phyloP scores from a whole-genome alignment of 2,113 vertebrate genomes.

The Hiodon alosoides region DNA sequence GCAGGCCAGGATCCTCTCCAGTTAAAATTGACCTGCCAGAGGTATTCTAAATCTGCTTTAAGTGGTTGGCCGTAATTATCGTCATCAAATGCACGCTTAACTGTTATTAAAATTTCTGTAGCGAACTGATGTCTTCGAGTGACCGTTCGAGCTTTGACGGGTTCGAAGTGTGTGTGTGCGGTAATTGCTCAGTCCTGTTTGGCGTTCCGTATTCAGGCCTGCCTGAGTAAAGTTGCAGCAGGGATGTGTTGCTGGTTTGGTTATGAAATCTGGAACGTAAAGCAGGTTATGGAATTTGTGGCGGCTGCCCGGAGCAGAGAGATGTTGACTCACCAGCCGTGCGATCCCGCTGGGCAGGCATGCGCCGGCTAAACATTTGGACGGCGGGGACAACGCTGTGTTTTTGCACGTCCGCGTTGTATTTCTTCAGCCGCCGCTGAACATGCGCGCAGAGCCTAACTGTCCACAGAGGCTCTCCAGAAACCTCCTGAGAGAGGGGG shows the following conservation, averaged over 20 bases:
- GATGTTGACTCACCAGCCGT: constrained; percentile 8
- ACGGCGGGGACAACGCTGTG: background rate
- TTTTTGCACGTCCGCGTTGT: constrained; percentile 20
- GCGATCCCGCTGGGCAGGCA: constrained; percentile 5
- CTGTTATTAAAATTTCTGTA: no score
- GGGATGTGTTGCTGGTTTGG: background rate
- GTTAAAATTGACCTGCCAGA: no score
- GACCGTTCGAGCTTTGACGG: no score
- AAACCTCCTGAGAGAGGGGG: background rate
- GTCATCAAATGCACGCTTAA: no score
- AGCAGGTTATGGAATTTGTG: background rate
- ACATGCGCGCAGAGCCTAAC: background rate
- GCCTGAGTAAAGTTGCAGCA: no score
- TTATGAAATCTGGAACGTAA: constrained; percentile 5
- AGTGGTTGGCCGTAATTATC: no score
- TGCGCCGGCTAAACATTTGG: constrained; percentile 5
- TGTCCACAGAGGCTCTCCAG: background rate
- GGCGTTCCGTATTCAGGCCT: no score
- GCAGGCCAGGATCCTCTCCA: no score
- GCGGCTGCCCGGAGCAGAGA: constrained; percentile 3
- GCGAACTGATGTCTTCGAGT: no score
- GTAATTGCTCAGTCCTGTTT: no score
- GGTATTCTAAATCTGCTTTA: no score
- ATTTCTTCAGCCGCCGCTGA: constrained; percentile 17
- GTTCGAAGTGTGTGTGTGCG: no score